Evolutionary conservation across 2,113 vertebrate species (phyloP), one percentile per base, ranked within the genome.

Genomic region (Nicator chloris): DNA sequence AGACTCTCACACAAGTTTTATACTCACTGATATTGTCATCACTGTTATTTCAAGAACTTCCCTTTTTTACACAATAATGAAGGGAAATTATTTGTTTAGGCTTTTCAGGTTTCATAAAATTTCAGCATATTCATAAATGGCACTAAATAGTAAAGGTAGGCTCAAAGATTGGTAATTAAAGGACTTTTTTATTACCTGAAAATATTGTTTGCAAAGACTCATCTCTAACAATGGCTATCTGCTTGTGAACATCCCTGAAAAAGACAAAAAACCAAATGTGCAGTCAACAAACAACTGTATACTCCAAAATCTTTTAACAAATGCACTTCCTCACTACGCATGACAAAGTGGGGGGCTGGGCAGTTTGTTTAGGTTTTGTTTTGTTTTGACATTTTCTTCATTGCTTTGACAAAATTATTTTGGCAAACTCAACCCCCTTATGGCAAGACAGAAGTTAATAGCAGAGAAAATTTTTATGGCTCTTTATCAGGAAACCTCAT

Each of bases 231-330:
- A 99, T 96, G 65, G 98, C 98, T 57, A 96, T 98, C 94, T 98
- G 99, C 63, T 98, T 99, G 89, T 99, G 98, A 76, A 99, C 98
- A 77, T 99, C 99, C 99, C 99, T 99, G 96, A 22, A 95, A 72
- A 59, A 77, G 21, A 93, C 37, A 49, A 81, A 72, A 69, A 90
- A 42, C 27, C 13, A 93, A 47, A 10, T 35, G n/a, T 83, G 80
- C 49, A 53, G 56, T 71, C 79, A 90, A 84, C 23, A 50, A 90
- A 68, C 39, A 77, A 73, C 16, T 27, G 44, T 86, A 87, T 81
- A 35, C 14, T 71, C 61, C 8, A 68, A 39, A 75, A 57, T 49
- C 3, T 35, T 73, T 49, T 70, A 85, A 65, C 30, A 78, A 89
- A 85, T 28, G 15, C 33, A 50, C 13, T 86, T 76, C 54, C 82